phyloP scores from a whole-genome alignment of 2,113 vertebrate species.

The Psilopsiagon aurifrons region DNA sequence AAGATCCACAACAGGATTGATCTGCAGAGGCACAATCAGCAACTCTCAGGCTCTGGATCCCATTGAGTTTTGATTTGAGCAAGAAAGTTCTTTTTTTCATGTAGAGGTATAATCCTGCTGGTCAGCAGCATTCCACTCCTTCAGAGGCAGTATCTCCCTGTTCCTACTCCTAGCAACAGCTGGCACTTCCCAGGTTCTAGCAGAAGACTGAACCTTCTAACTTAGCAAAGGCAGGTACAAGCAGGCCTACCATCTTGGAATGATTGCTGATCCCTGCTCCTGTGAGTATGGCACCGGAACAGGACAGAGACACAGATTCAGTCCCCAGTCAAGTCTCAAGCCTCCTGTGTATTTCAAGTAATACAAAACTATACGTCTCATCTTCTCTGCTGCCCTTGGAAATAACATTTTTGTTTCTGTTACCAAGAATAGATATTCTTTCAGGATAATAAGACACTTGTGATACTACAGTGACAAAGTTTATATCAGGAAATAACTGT shows the following conservation, averaged over 20 bases:
- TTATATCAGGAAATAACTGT: neutral
- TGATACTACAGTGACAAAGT: neutral
- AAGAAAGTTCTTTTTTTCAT: neutral
- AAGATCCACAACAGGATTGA: neutral
- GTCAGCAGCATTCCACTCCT: neutral
- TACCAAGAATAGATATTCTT: neutral
- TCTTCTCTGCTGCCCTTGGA: neutral
- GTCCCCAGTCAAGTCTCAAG: neutral
- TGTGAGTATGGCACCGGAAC: neutral
- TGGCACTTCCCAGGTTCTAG: neutral
- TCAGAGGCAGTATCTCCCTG: neutral
- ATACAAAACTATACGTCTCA: neutral
- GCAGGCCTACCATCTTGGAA: neutral
- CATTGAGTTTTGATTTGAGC: neutral
- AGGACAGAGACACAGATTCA: neutral
- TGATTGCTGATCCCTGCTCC: neutral
- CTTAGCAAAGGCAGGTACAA: neutral
- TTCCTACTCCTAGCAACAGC: neutral
- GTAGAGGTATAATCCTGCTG: neutral
- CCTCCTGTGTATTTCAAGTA: neutral
- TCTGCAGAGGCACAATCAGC: neutral
- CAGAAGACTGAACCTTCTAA: neutral
- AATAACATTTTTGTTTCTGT: neutral
- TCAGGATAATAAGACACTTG: neutral
- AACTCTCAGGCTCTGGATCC: neutral